Evolutionary conservation across 2,797 vertebrate genomes (phyloP).

Genomic region (Taeniopygia guttata): DNA sequence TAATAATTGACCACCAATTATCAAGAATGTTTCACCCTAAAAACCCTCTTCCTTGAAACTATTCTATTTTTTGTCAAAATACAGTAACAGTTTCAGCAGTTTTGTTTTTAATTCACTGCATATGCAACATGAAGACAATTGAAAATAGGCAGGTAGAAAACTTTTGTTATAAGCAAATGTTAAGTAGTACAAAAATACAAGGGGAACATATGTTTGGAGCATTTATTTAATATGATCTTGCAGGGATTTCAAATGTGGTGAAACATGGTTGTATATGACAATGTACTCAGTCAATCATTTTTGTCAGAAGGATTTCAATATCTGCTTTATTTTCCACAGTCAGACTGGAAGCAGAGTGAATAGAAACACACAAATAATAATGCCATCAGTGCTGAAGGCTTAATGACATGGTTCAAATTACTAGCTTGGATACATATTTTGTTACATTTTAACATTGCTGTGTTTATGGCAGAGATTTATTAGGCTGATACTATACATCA

Average conservation of each 20-base stretch:
- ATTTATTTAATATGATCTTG: neutral
- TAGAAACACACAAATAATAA: neutral
- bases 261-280: neutral
- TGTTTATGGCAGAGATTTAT: neutral
- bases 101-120: neutral
- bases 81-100: neutral
- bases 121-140: neutral
- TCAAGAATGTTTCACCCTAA: neutral
- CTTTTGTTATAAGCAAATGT: neutral
- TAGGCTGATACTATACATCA: neutral
- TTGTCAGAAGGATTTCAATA: neutral
- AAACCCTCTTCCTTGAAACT: neutral
- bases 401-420: neutral
- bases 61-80: neutral
- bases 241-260: neutral
- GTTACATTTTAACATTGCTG: neutral
- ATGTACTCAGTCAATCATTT: neutral
- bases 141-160: neutral
- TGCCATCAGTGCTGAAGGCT: neutral
- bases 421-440: neutral
- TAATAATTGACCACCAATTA: neutral
- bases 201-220: rapidly evolving
- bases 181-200: neutral
- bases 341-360: neutral
- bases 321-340: neutral